Conservation (phyloP, 1,140 invertebrate species). For the Zaprionus taronus region DNA sequence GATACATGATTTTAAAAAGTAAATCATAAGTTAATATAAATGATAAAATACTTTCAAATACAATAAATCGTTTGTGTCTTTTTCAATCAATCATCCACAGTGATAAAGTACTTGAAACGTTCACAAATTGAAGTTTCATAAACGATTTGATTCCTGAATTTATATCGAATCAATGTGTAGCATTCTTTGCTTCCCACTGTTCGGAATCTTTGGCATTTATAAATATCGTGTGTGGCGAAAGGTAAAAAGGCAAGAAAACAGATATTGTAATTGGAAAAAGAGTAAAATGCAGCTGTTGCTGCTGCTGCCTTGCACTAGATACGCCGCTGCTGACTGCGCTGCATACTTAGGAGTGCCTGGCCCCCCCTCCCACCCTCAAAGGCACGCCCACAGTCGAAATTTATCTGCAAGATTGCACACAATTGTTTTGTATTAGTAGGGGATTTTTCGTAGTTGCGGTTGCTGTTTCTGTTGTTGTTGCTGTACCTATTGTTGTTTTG, state of each 20-base stretch:
- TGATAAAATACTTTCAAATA: too few relatives aligned
- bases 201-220: slow-evolving; percentile 70
- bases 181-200: slow-evolving; percentile 43
- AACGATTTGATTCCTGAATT: neutral
- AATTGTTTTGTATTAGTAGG: slow-evolving; percentile 77
- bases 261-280: slow-evolving; percentile 78
- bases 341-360: slow-evolving; percentile 7
- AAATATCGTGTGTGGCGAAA: slow-evolving; percentile 71
- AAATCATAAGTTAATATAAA: too few relatives aligned
- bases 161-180: neutral
- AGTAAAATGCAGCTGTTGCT: slow-evolving; percentile 69
- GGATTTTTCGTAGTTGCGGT: slow-evolving; percentile 28
- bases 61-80: too few relatives aligned
- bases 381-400: slow-evolving; percentile 43
- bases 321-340: slow-evolving; percentile 10
- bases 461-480: slow-evolving; percentile 18
- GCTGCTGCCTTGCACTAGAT: slow-evolving; percentile 4
- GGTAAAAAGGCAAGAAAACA: slow-evolving; percentile 76
- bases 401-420: slow-evolving; percentile 78
- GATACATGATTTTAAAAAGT: too few relatives aligned
- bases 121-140: neutral
- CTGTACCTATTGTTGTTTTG: slow-evolving; percentile 1
- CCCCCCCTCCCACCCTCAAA: neutral
- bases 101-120: neutral
- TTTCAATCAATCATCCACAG: neutral